A percentile compares a stretch with the other conserved stretches of the same genome.
These are phyloP conservation scores for Macrotis lagotis DNA, from an alignment of 2,113 vertebrate genomes.

Conservation along the genomic window DNA sequence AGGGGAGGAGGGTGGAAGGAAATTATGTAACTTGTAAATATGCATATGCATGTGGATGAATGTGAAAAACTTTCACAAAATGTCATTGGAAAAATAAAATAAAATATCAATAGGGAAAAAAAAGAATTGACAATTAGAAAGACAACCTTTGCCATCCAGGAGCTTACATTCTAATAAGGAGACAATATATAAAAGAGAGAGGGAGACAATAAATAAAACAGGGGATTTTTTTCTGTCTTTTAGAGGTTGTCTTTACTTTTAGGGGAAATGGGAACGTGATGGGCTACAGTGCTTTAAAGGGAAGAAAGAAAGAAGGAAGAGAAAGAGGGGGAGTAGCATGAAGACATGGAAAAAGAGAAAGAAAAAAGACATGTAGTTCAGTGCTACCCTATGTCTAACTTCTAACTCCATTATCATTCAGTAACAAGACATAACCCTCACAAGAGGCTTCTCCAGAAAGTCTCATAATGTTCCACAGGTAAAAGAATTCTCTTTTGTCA, in stretches of 20 bases:
- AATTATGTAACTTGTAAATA: too few species aligned
- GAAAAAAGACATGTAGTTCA: slow-evolving; percentile 35
- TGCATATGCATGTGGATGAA: too few species aligned
- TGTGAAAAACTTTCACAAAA: too few species aligned
- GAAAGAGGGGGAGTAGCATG: too few species aligned
- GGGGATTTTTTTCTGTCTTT: not conserved
- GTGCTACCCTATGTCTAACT: slow-evolving; percentile 48
- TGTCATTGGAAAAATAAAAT: too few species aligned
- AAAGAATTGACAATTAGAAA: too few species aligned
- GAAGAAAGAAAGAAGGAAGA: slow-evolving; percentile 18
- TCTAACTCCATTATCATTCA: slow-evolving; percentile 68
- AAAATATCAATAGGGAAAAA: too few species aligned
- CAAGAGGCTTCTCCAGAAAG: slow-evolving; percentile 45
- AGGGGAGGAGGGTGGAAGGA: too few species aligned
- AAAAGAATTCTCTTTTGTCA: slow-evolving; percentile 74
- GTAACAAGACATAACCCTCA: slow-evolving; percentile 63
- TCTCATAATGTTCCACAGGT: slow-evolving; percentile 74
- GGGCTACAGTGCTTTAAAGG: too few species aligned
- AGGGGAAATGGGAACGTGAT: not conserved
- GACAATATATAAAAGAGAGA: not conserved
- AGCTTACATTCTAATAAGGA: not conserved
- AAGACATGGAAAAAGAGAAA: too few species aligned
- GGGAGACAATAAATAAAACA: not conserved
- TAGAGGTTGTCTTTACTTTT: not conserved
- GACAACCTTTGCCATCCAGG: not conserved